These are phyloP conservation scores for Polydrusus tereticollis DNA, from an alignment of 2,888 invertebrate species.

Conservation along the genomic window DNA sequence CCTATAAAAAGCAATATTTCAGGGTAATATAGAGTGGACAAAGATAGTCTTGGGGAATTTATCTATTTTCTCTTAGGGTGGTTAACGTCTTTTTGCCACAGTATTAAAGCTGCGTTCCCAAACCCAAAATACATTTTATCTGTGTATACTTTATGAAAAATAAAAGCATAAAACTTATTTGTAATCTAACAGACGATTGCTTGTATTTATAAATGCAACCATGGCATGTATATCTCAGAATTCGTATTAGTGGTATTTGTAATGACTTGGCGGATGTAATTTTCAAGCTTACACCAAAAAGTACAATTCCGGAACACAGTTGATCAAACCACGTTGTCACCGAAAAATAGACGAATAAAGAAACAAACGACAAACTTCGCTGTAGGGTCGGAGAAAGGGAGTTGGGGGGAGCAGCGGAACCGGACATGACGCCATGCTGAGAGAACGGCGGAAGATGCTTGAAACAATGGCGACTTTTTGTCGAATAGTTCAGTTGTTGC, in stretches of 20 bases:
- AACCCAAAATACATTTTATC: too few species aligned
- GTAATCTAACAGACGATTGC: too few species aligned
- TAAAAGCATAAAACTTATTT: too few species aligned
- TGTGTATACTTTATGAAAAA: too few species aligned
- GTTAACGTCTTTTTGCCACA: slow-evolving; percentile 6
- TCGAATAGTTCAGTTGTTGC: slow-evolving; percentile 66
- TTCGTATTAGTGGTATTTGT: too few species aligned
- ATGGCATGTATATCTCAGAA: too few species aligned
- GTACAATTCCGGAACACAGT: neutral
- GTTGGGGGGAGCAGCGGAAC: slow-evolving; percentile 60
- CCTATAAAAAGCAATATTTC: slow-evolving; percentile 10
- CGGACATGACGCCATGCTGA: slow-evolving; percentile 70
- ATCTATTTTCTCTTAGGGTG: slow-evolving; percentile 14
- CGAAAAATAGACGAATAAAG: slow-evolving; percentile 19
- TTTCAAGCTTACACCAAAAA: neutral
- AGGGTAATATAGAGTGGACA: slow-evolving; percentile 8
- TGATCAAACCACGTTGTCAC: slow-evolving; percentile 10
- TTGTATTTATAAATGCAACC: too few species aligned
- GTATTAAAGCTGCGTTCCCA: neutral
- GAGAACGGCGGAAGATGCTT: slow-evolving; percentile 69
- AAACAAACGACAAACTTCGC: slow-evolving; percentile 31
- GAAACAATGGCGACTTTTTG: slow-evolving; percentile 67
- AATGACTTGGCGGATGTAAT: neutral
- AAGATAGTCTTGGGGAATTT: slow-evolving; percentile 1
- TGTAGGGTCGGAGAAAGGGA: slow-evolving; percentile 49